phyloP scores from a whole-genome alignment of 2,888 invertebrate genomes.

The Xanthia togata region DNA sequence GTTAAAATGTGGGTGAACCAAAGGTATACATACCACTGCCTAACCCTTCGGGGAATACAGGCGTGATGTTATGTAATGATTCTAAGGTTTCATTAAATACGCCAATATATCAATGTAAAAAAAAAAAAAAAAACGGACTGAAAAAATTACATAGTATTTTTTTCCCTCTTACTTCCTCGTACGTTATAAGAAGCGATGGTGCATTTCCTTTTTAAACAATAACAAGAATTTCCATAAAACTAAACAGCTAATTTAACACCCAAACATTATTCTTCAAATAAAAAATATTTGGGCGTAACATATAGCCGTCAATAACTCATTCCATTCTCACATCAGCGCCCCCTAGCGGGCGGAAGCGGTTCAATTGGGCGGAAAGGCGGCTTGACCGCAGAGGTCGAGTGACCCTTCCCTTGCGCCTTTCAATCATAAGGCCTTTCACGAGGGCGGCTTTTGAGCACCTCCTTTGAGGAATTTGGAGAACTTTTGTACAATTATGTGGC shows the following conservation, averaged over 20 bases:
- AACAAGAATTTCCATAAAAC: background rate
- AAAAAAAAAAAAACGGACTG: no score
- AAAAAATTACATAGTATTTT: background rate
- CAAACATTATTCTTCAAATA: slow-evolving; percentile 52
- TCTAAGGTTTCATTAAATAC: background rate
- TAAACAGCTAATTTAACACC: slow-evolving; percentile 59
- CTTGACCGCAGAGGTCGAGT: slow-evolving; percentile 87
- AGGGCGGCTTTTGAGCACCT: slow-evolving; percentile 72
- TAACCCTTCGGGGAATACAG: no score
- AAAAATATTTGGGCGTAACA: slow-evolving; percentile 56
- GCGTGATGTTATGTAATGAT: background rate
- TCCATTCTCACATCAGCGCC: slow-evolving; percentile 65
- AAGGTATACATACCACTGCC: background rate
- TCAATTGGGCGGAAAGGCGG: slow-evolving; percentile 86
- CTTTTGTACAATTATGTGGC: slow-evolving; percentile 65
- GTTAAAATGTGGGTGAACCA: background rate
- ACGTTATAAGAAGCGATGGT: background rate
- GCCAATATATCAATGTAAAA: no score
- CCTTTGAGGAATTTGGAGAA: slow-evolving; percentile 71
- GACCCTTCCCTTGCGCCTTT: slow-evolving; percentile 84
- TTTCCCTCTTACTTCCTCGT: background rate
- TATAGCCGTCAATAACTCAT: slow-evolving; percentile 66
- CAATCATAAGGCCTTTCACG: slow-evolving; percentile 80
- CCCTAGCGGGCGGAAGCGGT: slow-evolving; percentile 66
- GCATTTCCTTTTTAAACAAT: background rate